Evolutionary conservation across 2,888 invertebrate genomes (phyloP).

Genomic region (Malachius bipustulatus): DNA sequence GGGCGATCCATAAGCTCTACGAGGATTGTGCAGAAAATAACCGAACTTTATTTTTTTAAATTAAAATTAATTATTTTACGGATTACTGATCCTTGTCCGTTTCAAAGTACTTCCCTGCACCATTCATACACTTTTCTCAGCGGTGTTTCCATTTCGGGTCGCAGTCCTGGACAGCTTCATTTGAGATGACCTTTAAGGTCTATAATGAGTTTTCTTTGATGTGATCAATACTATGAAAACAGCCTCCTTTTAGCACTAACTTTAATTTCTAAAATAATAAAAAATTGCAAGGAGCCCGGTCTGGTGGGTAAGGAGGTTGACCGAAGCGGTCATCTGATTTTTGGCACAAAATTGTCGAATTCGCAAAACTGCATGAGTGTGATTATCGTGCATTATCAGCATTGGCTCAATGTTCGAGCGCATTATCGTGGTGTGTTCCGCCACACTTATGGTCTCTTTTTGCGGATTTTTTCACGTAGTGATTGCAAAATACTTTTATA

Average conservation of each 20-base stretch:
- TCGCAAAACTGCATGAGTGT: neutral
- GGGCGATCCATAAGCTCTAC: no score
- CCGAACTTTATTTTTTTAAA: slow-evolving; percentile 3
- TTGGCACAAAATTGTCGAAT: neutral
- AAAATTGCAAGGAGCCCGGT: no score
- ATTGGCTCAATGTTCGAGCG: no score
- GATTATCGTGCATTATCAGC: no score
- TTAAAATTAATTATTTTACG: neutral
- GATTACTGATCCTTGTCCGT: slow-evolving; percentile 1
- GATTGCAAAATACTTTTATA: neutral
- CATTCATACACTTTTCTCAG: slow-evolving; percentile 3
- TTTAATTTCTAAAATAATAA: neutral
- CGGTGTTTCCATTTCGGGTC: neutral
- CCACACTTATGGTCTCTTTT: neutral
- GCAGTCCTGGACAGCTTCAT: slow-evolving; percentile 3
- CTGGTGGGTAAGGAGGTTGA: neutral
- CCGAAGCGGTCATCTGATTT: neutral
- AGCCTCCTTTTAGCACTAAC: neutral
- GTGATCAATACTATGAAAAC: neutral
- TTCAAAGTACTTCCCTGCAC: neutral
- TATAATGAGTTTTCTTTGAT: slow-evolving; percentile 1
- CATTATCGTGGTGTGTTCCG: slow-evolving; percentile 3
- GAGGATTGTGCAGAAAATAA: neutral
- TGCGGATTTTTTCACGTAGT: slow-evolving; percentile 3
- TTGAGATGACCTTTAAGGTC: slow-evolving; percentile 2